Evolutionary conservation across 2,113 vertebrate species (phyloP).

Genomic region (Alces alces): DNA sequence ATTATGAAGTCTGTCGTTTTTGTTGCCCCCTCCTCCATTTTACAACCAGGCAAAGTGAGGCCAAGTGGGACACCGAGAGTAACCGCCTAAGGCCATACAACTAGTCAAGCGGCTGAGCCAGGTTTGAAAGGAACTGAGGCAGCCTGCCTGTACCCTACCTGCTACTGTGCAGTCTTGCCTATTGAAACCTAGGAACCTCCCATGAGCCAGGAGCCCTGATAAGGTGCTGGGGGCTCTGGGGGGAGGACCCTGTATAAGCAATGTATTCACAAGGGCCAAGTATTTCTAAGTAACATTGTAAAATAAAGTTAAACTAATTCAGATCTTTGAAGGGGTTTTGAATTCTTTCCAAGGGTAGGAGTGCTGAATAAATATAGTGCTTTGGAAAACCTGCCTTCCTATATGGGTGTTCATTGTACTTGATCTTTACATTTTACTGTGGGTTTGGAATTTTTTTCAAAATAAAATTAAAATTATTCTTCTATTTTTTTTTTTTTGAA

Average conservation of each 20-base stretch:
- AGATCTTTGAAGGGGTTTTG: conserved; percentile 37
- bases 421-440: conserved; percentile 36
- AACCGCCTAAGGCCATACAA: neutral
- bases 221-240: neutral
- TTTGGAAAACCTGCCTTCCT: conserved; percentile 47
- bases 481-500: neutral
- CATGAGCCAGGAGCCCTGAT: neutral
- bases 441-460: conserved; percentile 1
- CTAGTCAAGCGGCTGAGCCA: neutral
- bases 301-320: conserved; percentile 51
- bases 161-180: neutral
- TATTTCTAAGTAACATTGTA: conserved; percentile 29
- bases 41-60: neutral
- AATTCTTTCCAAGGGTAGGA: conserved; percentile 38
- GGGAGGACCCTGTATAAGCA: neutral
- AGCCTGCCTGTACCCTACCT: neutral
- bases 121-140: neutral
- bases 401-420: conserved; percentile 13
- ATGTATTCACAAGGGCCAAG: neutral
- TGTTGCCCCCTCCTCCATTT: neutral
- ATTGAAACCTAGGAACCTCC: neutral
- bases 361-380: conserved; percentile 41
- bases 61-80: neutral
- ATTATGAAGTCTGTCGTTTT: neutral
- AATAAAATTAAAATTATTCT: neutral